Evolutionary conservation across 2,797 vertebrate species (phyloP), one percentile per base, ranked within the genome.

Genomic region (Lagodon rhomboides): DNA sequence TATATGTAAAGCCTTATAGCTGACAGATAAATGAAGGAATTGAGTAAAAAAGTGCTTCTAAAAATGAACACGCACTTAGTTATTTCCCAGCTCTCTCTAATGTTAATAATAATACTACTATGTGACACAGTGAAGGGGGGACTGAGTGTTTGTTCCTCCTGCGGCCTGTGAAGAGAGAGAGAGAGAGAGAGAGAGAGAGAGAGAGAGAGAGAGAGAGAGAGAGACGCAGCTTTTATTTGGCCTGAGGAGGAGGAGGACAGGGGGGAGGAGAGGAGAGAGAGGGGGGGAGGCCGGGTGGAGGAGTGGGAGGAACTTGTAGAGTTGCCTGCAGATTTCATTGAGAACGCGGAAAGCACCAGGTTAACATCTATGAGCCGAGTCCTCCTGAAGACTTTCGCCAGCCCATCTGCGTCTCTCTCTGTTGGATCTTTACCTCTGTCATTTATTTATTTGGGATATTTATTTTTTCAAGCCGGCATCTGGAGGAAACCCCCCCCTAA

Each of bases 281-380:
- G 9, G 30, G 73, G 70, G 38, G 63, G 49, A 18, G 59, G 70
- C 27, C 7, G 34, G 34, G 30, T 34, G 27, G 59, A 54, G 56
- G 63, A 84, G 85, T 60, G 85, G 93, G 90, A 93, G 93, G 93
- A 90, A 90, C 92, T 86, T 90, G 84, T 38, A 69, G 75, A 87
- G 75, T 74, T 63, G 76, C 61, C 76, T 80, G 77, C 58, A 80
- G 87, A 90, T 83, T 88, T 92, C 93, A 94, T 93, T 94, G 75
- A 93, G 88, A 89, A 87, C 87, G 90, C 85, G 70, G 84, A 84
- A 79, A 72, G 89, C 87, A 83, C 58, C 80, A 88, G 85, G 84
- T 87, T 27, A 81, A 86, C 93, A 89, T 88, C 91, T 82, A 81
- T 51, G 83, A 80, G 49, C 82, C 78, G 87, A 90, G 64, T 80